These are phyloP conservation scores for Octomys mimax DNA, from an alignment of 2,797 vertebrate species.

Conservation along the genomic window DNA sequence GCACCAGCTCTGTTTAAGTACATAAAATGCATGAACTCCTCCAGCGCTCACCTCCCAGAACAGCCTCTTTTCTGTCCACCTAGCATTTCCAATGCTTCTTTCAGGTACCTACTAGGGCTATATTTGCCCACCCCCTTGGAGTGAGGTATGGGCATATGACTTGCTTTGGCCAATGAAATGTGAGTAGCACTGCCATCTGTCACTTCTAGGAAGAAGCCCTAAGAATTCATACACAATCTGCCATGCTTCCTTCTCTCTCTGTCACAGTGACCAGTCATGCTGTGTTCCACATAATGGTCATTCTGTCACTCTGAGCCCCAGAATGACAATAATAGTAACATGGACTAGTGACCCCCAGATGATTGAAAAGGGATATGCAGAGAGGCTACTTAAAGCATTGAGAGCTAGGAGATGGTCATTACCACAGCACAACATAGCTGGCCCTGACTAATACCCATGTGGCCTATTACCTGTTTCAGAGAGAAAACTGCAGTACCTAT, in stretches of 20 bases:
- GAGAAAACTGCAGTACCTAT: not conserved
- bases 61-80: not conserved
- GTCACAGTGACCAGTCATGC: not conserved
- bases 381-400: not conserved
- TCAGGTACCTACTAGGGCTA: not conserved
- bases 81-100: not conserved
- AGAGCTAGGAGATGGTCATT: not conserved
- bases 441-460: not conserved
- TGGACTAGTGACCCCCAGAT: not conserved
- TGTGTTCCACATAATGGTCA: not conserved
- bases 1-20: not conserved
- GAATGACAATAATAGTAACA: not conserved
- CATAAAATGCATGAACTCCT: not conserved
- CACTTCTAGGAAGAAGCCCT: not conserved
- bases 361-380: not conserved
- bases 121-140: not conserved
- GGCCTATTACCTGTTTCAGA: not conserved
- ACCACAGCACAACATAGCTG: slow-evolving; percentile 11
- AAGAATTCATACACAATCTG: not conserved
- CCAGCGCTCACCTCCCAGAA: not conserved
- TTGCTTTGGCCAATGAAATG: not conserved
- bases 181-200: not conserved
- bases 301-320: not conserved
- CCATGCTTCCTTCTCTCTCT: not conserved
- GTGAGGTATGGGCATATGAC: not conserved